Evolutionary conservation across 2,888 invertebrate species (phyloP), one percentile per base, ranked within the genome.

Genomic region (Epinotia bilunana): DNA sequence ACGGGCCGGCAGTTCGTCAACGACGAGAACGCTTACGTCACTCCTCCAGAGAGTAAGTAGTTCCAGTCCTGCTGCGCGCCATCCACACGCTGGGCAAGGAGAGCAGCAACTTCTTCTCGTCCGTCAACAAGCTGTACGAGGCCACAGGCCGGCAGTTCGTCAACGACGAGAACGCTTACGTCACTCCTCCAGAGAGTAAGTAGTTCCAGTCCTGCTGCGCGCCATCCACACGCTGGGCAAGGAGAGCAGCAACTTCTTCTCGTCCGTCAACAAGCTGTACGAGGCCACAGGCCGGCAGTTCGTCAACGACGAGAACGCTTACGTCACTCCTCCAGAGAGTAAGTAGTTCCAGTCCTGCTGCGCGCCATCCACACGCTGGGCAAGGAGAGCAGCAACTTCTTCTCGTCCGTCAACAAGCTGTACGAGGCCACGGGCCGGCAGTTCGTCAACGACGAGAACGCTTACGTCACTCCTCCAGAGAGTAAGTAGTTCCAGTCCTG

Each of bases 171-270:
- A 85, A 86, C 60, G 73, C 7, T 33, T 39, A 9, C 53, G 83
- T 77, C 55, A 80, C 79, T 5, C 87, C 87, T 4, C 80, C 79
- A 53, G 91, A 91, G 80, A 90, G 93, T 94, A 80, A 88, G 90
- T 43, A 20, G 73, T 90, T 90, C 13, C 86, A 95, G 96, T 95
- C 88, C 88, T 98, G 13, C 90, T 98, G 60, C 95, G 96, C 79
- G 96, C 96, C 39, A 94, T 97, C 3, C 96, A 97, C 79, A 95
- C 94, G 79, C 87, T 96, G 63, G 97, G 97, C 13, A 97, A 96
- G 85, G 93, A 95, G 79, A 93, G 95, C 33, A 90, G 95, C n/a
- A 97, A 96, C 86, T 95, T 95, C 87, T 97, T 98, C 85, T 95
- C 96, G 0, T 96, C 96, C 0, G 91, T 97, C 78, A 95, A 95